These are phyloP conservation scores for Parazoanthus darwini DNA, from an alignment of 92 coral and sea anemone genomes.

Conservation along the genomic window DNA sequence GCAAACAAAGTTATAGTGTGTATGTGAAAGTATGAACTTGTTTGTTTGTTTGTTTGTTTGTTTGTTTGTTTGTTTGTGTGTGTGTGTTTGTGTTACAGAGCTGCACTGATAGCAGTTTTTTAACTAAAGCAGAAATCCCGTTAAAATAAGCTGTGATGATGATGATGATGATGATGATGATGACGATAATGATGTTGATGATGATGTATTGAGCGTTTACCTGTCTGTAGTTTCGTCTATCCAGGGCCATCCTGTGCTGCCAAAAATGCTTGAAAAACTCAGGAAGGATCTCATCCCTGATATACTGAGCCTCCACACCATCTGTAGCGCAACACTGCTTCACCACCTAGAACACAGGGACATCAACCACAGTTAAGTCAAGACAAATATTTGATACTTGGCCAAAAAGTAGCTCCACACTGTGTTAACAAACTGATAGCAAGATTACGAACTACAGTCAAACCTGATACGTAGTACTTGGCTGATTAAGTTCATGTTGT, in stretches of 20 bases:
- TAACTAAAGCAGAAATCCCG: too few relatives aligned
- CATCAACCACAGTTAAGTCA: not conserved
- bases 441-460: not conserved
- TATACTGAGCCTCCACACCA: slow-evolving; percentile 99
- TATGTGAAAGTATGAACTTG: too few relatives aligned
- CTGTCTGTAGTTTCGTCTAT: slow-evolving; percentile 97
- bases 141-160: too few relatives aligned
- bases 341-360: slow-evolving; percentile 72
- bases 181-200: too few relatives aligned
- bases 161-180: too few relatives aligned
- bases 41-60: not conserved
- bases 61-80: not conserved
- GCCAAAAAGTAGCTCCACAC: not conserved
- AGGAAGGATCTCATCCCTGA: slow-evolving; percentile 97
- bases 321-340: slow-evolving; percentile 99
- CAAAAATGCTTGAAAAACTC: slow-evolving; percentile 99
- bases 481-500: too few relatives aligned
- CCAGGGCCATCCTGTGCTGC: slow-evolving; percentile 99
- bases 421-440: not conserved
- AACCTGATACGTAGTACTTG: not conserved
- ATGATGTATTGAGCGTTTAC: slow-evolving; percentile 23
- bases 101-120: too few relatives aligned
- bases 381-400: not conserved
- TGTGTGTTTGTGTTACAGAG: not conserved
- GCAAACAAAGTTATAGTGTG: too few relatives aligned